phyloP scores from a whole-genome alignment of 92 coral and sea anemone genomes.

The Siderastrea radians region DNA sequence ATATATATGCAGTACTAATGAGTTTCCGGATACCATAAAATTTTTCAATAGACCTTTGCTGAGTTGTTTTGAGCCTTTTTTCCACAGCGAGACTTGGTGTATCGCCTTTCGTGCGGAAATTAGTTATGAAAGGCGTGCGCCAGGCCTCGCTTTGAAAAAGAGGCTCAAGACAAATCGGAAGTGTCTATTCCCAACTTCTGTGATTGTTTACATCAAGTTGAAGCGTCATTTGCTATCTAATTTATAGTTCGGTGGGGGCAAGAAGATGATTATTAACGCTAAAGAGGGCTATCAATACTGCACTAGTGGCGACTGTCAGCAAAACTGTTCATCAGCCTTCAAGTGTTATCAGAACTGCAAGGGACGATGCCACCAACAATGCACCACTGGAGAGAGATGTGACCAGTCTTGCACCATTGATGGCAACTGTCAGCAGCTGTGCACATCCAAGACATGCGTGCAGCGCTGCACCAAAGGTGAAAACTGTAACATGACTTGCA shows the following conservation, averaged over 20 bases:
- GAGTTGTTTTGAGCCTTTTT: too few species aligned
- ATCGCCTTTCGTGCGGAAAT: too few species aligned
- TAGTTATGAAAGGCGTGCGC: too few species aligned
- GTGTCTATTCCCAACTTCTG: too few species aligned
- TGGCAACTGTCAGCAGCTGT: conserved; percentile 29
- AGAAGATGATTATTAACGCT: conserved; percentile 34
- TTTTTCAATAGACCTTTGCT: too few species aligned
- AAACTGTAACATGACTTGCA: conserved; percentile 44
- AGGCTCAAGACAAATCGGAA: too few species aligned
- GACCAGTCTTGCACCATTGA: conserved; percentile 30
- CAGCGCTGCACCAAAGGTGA: conserved; percentile 21
- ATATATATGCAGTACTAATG: too few species aligned
- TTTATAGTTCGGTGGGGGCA: conserved; percentile 31
- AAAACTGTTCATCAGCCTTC: conserved; percentile 32
- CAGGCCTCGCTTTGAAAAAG: too few species aligned
- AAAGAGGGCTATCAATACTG: conserved; percentile 39
- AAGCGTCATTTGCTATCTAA: neutral
- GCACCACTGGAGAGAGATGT: conserved; percentile 27
- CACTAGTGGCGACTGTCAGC: conserved; percentile 24
- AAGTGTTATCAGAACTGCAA: conserved; percentile 43
- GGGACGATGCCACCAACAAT: conserved; percentile 27
- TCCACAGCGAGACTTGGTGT: too few species aligned
- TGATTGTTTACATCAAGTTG: neutral
- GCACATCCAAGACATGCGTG: conserved; percentile 17
- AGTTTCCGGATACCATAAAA: too few species aligned